Percentiles rank a stretch among this genome's conserved stretches.
These are phyloP conservation scores for Gerris buenoi DNA, from an alignment of 1,140 invertebrate genomes.

Conservation along the genomic window DNA sequence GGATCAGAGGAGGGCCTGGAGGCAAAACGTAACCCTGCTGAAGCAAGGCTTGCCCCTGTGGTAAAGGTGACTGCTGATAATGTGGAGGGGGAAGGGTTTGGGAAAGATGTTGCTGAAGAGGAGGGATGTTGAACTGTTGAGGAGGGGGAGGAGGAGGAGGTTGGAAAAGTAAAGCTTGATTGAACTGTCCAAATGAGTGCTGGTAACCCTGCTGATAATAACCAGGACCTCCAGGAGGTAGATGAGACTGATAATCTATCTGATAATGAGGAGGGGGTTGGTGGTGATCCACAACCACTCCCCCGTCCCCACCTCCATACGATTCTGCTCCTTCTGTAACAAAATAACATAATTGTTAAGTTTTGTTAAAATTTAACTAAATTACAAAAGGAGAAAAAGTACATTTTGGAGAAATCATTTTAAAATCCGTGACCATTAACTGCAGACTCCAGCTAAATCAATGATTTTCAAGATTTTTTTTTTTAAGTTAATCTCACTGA, in stretches of 20 bases:
- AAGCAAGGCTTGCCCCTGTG: no score
- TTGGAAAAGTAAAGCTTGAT: constrained; percentile 1
- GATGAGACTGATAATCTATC: neutral
- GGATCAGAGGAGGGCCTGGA: neutral
- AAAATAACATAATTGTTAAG: neutral
- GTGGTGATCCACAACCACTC: neutral
- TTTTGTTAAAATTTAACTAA: no score
- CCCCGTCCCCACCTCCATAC: neutral
- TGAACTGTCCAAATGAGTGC: neutral
- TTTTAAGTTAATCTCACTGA: no score
- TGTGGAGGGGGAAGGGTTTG: neutral
- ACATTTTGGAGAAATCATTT: no score
- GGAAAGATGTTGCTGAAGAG: neutral
- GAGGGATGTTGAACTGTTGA: neutral
- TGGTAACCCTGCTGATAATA: neutral
- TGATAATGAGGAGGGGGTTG: neutral
- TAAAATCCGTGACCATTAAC: no score
- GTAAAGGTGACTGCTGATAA: neutral
- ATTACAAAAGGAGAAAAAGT: no score
- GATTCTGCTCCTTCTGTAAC: neutral
- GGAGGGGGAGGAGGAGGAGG: constrained; percentile 7
- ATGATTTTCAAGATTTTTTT: no score
- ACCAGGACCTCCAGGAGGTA: neutral
- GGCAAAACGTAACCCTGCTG: no score
- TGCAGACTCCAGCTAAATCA: no score